A percentile compares a stretch with the other conserved stretches of the same genome.
Conservation (phyloP, 2,113 vertebrate species). For the Clarias magur region DNA sequence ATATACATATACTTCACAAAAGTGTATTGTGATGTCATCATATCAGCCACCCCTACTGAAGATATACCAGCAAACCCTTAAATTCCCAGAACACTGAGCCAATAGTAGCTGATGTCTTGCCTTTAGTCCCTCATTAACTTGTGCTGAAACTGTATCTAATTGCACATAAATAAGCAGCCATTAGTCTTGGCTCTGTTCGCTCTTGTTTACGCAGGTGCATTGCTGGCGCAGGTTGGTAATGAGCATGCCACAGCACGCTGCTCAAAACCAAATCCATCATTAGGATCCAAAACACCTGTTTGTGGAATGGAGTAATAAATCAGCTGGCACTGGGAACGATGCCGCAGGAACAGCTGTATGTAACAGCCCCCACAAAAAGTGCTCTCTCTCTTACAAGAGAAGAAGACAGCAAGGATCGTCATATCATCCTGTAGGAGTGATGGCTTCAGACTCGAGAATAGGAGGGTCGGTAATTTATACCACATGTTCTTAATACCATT, state of each 20-base stretch:
- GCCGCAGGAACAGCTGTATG: conserved; percentile 33
- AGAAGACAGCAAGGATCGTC: neutral
- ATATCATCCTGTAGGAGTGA: neutral
- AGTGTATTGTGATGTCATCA: neutral
- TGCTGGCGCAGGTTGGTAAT: conserved; percentile 21
- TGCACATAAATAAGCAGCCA: conserved; percentile 1
- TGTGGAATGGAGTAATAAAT: conserved; percentile 34
- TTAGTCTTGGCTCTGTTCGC: conserved; percentile 20
- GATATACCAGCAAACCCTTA: neutral
- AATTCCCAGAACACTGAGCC: neutral
- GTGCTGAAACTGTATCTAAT: conserved; percentile 1
- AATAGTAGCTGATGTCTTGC: neutral
- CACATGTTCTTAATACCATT: neutral
- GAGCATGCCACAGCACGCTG: conserved; percentile 21
- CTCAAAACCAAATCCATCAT: conserved; percentile 47
- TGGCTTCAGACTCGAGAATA: neutral
- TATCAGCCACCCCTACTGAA: neutral
- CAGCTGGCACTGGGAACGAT: conserved; percentile 28
- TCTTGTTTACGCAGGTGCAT: conserved; percentile 45
- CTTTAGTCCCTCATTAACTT: neutral
- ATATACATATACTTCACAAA: neutral
- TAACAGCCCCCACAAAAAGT: neutral
- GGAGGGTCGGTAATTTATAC: neutral
- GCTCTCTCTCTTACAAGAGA: neutral
- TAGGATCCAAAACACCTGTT: conserved; percentile 53